Percentiles rank a stretch among this genome's conserved stretches.
Conservation (phyloP, 2,113 vertebrate species). For the Oenanthe melanoleuca region DNA sequence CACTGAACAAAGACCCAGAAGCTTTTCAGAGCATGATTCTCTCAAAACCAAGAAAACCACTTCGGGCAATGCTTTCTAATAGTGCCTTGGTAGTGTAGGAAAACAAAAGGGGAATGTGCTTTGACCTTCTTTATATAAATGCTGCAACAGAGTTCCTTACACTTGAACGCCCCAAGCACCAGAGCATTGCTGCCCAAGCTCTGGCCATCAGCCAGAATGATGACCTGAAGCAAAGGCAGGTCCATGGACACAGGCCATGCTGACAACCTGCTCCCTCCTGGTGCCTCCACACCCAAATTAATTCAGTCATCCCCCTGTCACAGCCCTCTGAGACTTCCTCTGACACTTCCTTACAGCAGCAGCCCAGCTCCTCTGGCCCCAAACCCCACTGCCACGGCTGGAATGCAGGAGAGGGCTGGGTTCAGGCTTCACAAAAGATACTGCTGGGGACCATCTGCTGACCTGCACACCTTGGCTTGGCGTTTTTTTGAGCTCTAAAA, state of each 20-base stretch:
- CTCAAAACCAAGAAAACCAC: not conserved
- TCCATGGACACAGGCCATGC: too few species aligned
- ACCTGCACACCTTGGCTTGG: not conserved
- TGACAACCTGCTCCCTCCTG: not conserved
- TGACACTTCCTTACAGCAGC: not conserved
- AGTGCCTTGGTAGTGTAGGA: not conserved
- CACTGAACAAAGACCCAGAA: not conserved
- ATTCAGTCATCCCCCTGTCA: not conserved
- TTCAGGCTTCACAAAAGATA: not conserved
- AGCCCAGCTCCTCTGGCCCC: fast-evolving
- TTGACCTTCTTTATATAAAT: not conserved
- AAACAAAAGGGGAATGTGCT: not conserved
- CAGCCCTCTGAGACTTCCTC: not conserved
- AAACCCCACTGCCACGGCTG: too few species aligned
- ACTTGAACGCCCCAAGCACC: not conserved
- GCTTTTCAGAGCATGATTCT: not conserved
- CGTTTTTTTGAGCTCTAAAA: not conserved
- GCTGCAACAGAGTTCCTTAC: not conserved
- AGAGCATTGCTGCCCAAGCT: not conserved
- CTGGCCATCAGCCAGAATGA: not conserved
- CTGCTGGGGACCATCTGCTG: not conserved
- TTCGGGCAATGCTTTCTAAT: not conserved
- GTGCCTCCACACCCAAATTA: not conserved
- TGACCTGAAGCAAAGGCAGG: not conserved
- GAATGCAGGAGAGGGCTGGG: not conserved